These are phyloP conservation scores for Argyresthia albistria DNA, from an alignment of 2,888 invertebrate genomes.

Conservation along the genomic window DNA sequence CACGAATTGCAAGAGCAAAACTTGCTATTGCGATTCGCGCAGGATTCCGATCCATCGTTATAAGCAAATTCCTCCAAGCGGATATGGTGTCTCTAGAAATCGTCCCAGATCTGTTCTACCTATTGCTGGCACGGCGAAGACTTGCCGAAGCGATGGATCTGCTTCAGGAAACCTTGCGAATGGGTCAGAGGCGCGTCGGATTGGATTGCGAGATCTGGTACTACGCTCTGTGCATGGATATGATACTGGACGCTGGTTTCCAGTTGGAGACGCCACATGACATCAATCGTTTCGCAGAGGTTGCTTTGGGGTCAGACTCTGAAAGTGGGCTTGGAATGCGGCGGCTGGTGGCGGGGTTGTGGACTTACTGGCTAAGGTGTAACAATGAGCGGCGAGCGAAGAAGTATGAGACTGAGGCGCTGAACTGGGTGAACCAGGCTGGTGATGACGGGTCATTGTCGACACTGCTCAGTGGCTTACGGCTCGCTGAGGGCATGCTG, in stretches of 20 bases:
- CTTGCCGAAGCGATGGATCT: slow-evolving; percentile 65
- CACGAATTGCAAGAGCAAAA: slow-evolving; percentile 40
- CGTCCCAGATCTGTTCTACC: slow-evolving; percentile 55
- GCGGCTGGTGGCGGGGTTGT: slow-evolving; percentile 43
- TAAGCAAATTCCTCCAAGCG: slow-evolving; percentile 54
- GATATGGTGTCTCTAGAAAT: slow-evolving; percentile 48
- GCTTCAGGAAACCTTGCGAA: slow-evolving; percentile 34
- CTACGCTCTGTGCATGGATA: slow-evolving; percentile 70
- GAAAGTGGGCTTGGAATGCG: slow-evolving; percentile 32
- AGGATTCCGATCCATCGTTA: slow-evolving; percentile 48
- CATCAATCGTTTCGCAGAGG: slow-evolving; percentile 51
- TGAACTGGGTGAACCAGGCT: slow-evolving; percentile 33
- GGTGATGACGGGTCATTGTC: slow-evolving; percentile 36
- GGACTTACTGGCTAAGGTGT: slow-evolving; percentile 56
- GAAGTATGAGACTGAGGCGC: slow-evolving; percentile 49
- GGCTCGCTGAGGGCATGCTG: slow-evolving; percentile 57
- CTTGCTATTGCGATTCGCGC: slow-evolving; percentile 38
- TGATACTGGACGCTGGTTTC: slow-evolving; percentile 71
- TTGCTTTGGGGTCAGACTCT: slow-evolving; percentile 30
- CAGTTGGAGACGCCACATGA: slow-evolving; percentile 56
- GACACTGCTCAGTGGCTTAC: slow-evolving; percentile 41
- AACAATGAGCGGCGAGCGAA: slow-evolving; percentile 42
- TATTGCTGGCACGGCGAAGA: slow-evolving; percentile 47
- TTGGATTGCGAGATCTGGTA: slow-evolving; percentile 62
- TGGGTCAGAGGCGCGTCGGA: slow-evolving; percentile 26